These are phyloP conservation scores for Neodiprion lecontei DNA, from an alignment of 1,140 invertebrate genomes.

Conservation along the genomic window DNA sequence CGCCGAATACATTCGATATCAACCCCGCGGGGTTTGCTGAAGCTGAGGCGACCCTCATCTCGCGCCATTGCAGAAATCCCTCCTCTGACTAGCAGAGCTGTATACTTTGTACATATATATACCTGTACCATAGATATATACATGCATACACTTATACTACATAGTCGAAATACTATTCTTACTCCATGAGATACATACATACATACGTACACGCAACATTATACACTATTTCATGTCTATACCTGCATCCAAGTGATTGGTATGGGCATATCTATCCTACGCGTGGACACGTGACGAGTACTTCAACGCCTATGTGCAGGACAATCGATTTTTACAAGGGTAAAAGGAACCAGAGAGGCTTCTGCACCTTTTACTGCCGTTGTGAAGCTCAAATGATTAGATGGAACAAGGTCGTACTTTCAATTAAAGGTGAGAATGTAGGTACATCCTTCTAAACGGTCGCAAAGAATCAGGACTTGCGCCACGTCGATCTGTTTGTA, in stretches of 20 bases:
- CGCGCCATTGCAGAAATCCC: neutral
- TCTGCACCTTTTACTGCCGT: too few species aligned
- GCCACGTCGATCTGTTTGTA: too few species aligned
- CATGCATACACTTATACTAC: neutral
- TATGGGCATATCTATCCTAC: too few species aligned
- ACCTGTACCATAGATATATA: slow-evolving; percentile 4
- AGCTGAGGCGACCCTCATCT: neutral
- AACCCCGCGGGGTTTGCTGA: neutral
- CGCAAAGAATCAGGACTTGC: too few species aligned
- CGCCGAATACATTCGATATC: neutral
- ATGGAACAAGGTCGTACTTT: too few species aligned
- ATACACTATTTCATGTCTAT: too few species aligned
- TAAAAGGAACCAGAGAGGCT: too few species aligned
- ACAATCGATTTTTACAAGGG: neutral
- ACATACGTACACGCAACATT: neutral
- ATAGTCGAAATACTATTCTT: neutral
- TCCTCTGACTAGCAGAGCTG: slow-evolving; percentile 21
- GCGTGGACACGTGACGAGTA: neutral
- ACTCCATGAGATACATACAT: neutral
- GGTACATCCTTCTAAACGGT: too few species aligned
- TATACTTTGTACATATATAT: slow-evolving; percentile 41
- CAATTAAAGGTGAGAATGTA: too few species aligned
- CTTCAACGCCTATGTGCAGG: neutral
- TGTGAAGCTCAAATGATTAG: too few species aligned
- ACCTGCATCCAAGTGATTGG: too few species aligned